Evolutionary conservation across 2,113 vertebrate species (phyloP), one percentile per base, ranked within the genome.

Genomic region (Rhizomys pruinosus): DNA sequence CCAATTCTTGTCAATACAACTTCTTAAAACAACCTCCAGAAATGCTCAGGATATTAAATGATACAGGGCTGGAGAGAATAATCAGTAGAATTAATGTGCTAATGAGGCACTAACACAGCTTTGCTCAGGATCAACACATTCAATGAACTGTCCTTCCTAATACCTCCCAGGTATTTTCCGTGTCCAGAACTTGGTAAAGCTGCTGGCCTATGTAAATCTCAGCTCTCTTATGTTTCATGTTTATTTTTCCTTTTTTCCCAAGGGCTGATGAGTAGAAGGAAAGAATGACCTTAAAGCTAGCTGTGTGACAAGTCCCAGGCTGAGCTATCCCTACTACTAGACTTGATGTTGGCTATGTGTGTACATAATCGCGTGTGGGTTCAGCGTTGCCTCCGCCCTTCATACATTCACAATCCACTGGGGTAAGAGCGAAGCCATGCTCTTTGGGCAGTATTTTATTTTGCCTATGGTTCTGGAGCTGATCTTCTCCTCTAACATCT

Each of bases 51-150:
- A 84, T 93, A 78, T 86, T 84, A 92, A 89, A 71, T 42, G 76
- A 91, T 55, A 76, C 64, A 66, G 82, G 79, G 87, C 87, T 92
- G 42, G 47, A 92, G 84, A 94, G 91, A 96, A 69, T 55, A 85
- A 84, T 80, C n/a, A 13, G 32, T 89, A 84, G 87, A 93, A 94
- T 94, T 94, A 92, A 94, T 91, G 96, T 92, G 96, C 84, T 97
- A 97, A 97, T 96, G 95, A 97, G 95, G 95, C 63, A 95, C 90
- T 81, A 94, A 95, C 91, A 95, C 88, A 80, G 94, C 79, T 96
- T 96, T 93, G 92, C 94, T 95, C 71, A 29, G 91, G 94, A 94
- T 95, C 91, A 97, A 96, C 94, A 94, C 92, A 73, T 93, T 87
- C 80, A 94, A 96, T 96, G 94, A 96, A 95, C 95, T 94, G 89